Evolutionary conservation across 2,797 vertebrate species (phyloP), one percentile per base, ranked within the genome.

Genomic region (Spea hammondii): DNA sequence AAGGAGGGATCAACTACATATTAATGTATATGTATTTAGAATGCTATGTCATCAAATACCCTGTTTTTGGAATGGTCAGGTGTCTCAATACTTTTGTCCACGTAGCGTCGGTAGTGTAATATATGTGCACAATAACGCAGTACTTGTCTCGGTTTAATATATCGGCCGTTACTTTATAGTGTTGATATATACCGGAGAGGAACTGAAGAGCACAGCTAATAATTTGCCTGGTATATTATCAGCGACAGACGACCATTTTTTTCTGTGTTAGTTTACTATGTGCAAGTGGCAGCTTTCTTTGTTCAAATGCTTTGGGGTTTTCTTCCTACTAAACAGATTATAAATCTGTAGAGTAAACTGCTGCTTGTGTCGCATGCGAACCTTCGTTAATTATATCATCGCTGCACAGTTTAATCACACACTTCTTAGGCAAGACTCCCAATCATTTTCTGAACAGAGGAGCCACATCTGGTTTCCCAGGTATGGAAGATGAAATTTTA

Each of bases 391-490:
- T 79, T 62, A 74, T 70, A 79, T 79, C 59, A 70, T 53, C 70
- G 67, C 78, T 17, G 62, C 17, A 5, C 70, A 70, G 72, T 80
- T 80, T 75, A 70, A 75, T 80, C 72, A 75, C 66, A 79, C 78
- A 70, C 57, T 65, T 80, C 70, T 70, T 68, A 49, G 72, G 66
- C 72, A 75, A 45, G 50, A 48, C 66, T 80, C 72, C 72, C 67
- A 65, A 50, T 71, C 59, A 75, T 57, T 76, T 70, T 54, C 71
- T 75, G 76, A 75, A 65, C 78, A 71, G 65, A 53, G 44, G 57
- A 65, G 14, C 32, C 78, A 80, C 72, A 80, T 80, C 72, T 80
- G 72, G 54, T 50, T 75, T 70, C 54, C 14, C 72, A 80, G 72
- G 78, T 80, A 71, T 48, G 49, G 14, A 44, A 75, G 17, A 75